These are phyloP conservation scores for Leptinotarsa undecemlineata DNA, from an alignment of 1,140 invertebrate species.

Conservation along the genomic window DNA sequence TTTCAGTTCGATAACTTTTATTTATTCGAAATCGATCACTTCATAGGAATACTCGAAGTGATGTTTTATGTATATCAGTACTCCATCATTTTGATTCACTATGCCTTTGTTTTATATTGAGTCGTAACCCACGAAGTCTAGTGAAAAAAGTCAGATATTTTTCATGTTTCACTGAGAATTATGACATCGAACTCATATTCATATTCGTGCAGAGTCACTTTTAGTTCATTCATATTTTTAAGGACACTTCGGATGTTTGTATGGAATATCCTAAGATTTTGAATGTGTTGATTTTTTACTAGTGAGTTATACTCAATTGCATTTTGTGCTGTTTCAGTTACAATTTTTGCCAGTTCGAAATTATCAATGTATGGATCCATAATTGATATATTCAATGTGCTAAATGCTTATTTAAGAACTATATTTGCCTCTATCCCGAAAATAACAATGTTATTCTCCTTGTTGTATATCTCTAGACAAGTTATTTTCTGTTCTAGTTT, in stretches of 20 bases:
- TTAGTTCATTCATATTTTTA: constrained; percentile 7
- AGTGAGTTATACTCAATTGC: neutral
- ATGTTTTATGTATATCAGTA: too few relatives aligned
- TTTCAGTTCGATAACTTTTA: too few relatives aligned
- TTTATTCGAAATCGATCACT: too few relatives aligned
- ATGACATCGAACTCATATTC: neutral
- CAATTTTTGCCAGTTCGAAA: neutral
- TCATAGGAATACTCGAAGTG: neutral
- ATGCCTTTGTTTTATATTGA: neutral
- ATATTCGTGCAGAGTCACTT: neutral
- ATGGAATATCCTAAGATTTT: neutral
- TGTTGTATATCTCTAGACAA: too few relatives aligned
- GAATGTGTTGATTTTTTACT: neutral
- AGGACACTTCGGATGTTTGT: neutral
- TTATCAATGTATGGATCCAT: neutral
- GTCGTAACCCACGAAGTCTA: neutral
- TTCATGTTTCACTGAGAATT: constrained; percentile 4
- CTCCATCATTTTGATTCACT: neutral
- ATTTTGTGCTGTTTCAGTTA: neutral
- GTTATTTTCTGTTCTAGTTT: too few relatives aligned
- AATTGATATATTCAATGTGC: neutral
- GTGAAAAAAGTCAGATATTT: neutral
- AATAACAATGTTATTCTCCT: too few relatives aligned
- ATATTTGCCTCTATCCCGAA: too few relatives aligned
- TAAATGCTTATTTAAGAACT: too few relatives aligned